Evolutionary conservation across 2,797 vertebrate genomes (phyloP), one percentile per base, ranked within the genome.

Genomic region (Apogon talboti): DNA sequence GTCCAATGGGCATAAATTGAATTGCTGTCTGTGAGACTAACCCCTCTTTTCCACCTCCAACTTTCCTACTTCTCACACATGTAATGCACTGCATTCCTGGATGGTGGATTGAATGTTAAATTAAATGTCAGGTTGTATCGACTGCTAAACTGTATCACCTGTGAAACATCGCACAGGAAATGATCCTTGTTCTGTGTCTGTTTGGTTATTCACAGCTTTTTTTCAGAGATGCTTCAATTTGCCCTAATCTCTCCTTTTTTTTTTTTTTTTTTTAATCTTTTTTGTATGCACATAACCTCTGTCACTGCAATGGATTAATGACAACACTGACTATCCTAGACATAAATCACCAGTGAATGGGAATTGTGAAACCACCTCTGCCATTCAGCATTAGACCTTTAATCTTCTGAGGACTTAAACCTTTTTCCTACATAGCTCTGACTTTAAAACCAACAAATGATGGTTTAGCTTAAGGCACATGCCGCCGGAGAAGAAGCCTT

Each of bases 301-400:
- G 48, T 78, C 67, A 58, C 12, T 64, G 42, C 44, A 56, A 46
- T 40, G 14, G 79, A 89, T 88, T 86, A 86, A 85, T 84, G 73
- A 65, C 56, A 79, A 48, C 63, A 77, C 37, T 70, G 65, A 85
- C 71, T 66, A 63, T 71, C 63, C 54, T 46, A 60, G 74, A 84
- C 79, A 74, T 68, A 78, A 83, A 79, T 83, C 72, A 55, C 64
- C 68, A 42, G n/a, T 56, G 63, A 81, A 81, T 68, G 53, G 76
- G 74, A 73, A 74, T 63, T 59, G 60, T 75, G 74, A 77, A 84
- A 78, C 66, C 28, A 72, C 66, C 59, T 66, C 81, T 82, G 85
- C 69, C 86, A 79, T 85, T 89, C 71, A 66, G 80, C 61, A 84
- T 88, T 87, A 86, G 45, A 74, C 58, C 48, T 57, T 35, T 79